phyloP scores from a whole-genome alignment of 2,113 vertebrate species.

The Rafetus swinhoei region DNA sequence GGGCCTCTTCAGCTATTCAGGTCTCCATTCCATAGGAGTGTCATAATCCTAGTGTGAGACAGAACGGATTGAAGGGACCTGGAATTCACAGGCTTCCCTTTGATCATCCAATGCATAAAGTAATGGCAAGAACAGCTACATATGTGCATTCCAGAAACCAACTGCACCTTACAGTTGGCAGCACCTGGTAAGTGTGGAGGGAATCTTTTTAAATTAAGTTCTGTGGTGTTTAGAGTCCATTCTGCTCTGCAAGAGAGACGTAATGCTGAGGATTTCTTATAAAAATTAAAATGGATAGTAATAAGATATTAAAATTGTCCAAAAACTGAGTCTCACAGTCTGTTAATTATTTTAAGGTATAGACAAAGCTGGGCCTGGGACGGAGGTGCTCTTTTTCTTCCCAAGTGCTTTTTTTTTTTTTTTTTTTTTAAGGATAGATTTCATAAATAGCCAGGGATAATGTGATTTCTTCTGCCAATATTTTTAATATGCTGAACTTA shows the following conservation, averaged over 20 bases:
- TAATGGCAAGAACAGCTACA: slow-evolving; percentile 26
- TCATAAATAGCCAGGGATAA: background rate
- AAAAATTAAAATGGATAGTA: background rate
- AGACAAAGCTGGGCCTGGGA: background rate
- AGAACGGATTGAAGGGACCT: slow-evolving; percentile 7
- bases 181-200: slow-evolving; percentile 15
- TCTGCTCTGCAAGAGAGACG: background rate
- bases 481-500: accelerated
- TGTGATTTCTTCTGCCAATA: background rate
- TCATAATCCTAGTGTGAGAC: slow-evolving; percentile 12
- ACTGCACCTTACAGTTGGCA: slow-evolving; percentile 28
- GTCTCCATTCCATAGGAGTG: slow-evolving; percentile 37
- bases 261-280: background rate
- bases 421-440: background rate
- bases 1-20: slow-evolving; percentile 38
- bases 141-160: slow-evolving; percentile 36
- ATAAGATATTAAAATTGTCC: background rate
- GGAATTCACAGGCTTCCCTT: slow-evolving; percentile 42
- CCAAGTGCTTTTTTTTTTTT: background rate
- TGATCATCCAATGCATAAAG: slow-evolving; percentile 18
- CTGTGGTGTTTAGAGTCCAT: background rate
- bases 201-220: slow-evolving; percentile 48
- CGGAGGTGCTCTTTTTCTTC: background rate
- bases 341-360: background rate
- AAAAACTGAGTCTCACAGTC: background rate